Base-by-base conservation (phyloP, 1,140 invertebrate species). In the Atta texana region DNA sequence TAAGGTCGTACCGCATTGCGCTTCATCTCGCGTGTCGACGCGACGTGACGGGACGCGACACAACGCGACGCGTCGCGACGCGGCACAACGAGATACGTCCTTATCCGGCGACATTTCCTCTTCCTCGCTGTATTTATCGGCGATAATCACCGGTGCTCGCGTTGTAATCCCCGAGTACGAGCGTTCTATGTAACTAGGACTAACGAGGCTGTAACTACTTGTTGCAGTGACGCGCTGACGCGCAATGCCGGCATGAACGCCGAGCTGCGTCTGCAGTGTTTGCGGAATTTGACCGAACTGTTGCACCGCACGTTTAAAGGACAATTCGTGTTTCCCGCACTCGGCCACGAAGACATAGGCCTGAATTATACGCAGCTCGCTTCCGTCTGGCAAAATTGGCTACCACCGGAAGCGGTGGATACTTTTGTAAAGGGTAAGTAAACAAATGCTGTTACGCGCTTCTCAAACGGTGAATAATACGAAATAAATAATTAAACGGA, bases 281-380 rank as follows among this genome's bases (percentile, higher is more conserved):
- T 98, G 61, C 96, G 97, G 87, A 98, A 98, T 94, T 96, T 98
- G 34, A 98, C 97, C 0, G 97, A 98, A 88, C 94, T 98, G 61
- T 95, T 98, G 75, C 96, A 96, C 34, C 96, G 96, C 90, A 97
- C 97, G 24, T 98, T 98, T 94, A 97, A 96, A 78, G 97, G 97
- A 68, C 97, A 98, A 92, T 98, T 98, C 92, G 97, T 98, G 34
- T 98, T 98, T 92, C 97, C 98, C 3, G 97, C 97, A 1, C 93
- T 98, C 81, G 98, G 98, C 1, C 97, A 98, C 93, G 97, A 98
- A 91, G 97, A 98, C 91, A 97, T 97, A 8, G 96, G 96, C 1
- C 95, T 96, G 8, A 96, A 96, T 59, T 96, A 96, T 90, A 96
- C 95, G 63, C 96, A 96, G 84, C 95, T 98, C 75, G 97, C 97